Percentiles rank a stretch among this genome's conserved stretches.
phyloP scores from a whole-genome alignment of 2,888 invertebrate genomes.

The Anticlea derivata region DNA sequence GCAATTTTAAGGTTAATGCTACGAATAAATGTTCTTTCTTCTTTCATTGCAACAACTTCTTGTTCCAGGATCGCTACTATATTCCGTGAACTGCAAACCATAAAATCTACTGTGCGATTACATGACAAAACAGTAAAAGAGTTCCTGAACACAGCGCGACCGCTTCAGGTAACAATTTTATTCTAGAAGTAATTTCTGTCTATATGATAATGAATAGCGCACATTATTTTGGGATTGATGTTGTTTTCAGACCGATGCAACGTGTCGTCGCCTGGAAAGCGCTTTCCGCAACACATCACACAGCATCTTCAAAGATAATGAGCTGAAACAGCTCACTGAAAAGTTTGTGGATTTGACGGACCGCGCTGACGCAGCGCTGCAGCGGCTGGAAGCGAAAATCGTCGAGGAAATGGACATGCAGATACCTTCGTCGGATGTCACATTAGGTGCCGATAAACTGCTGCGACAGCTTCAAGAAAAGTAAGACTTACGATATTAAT shows the following conservation, averaged over 20 bases:
- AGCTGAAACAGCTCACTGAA: constrained; percentile 71
- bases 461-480: constrained; percentile 62
- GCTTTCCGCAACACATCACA: constrained; percentile 69
- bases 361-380: constrained; percentile 72
- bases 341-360: constrained; percentile 76
- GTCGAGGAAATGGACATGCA: constrained; percentile 55
- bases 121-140: constrained; percentile 72
- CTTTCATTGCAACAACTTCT: too few relatives aligned
- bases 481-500: constrained; percentile 45
- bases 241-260: constrained; percentile 57
- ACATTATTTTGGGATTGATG: too few relatives aligned
- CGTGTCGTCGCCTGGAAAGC: constrained; percentile 68
- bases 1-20: too few relatives aligned
- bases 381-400: constrained; percentile 64
- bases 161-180: constrained; percentile 55
- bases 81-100: constrained; percentile 81
- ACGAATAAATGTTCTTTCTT: too few relatives aligned
- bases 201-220: background rate
- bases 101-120: constrained; percentile 76
- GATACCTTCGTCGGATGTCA: constrained; percentile 58
- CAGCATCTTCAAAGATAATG: constrained; percentile 64
- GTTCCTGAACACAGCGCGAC: constrained; percentile 57
- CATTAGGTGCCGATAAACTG: constrained; percentile 64
- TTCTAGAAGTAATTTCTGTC: too few relatives aligned
- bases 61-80: constrained; percentile 82